phyloP scores from a whole-genome alignment of 2,888 invertebrate genomes.

The Portevinia maculata region DNA sequence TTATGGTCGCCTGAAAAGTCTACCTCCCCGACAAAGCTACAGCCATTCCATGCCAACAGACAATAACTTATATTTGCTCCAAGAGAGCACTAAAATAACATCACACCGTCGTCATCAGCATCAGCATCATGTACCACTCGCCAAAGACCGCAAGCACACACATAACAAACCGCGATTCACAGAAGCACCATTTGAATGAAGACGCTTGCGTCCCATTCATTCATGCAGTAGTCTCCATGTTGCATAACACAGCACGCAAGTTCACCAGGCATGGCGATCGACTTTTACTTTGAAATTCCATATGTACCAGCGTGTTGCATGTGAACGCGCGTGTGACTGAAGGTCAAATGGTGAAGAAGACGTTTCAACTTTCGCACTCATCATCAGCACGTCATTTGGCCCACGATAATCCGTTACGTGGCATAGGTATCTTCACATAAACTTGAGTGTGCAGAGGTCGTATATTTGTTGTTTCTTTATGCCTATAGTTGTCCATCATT shows the following conservation, averaged over 20 bases:
- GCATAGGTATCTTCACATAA: slow-evolving; percentile 12
- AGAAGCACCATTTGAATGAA: slow-evolving; percentile 62
- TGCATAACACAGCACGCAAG: slow-evolving; percentile 68
- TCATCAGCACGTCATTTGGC: slow-evolving; percentile 54
- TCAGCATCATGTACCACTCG: slow-evolving; percentile 18
- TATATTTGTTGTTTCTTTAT: not conserved
- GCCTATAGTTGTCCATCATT: slow-evolving; percentile 5
- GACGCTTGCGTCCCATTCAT: slow-evolving; percentile 61
- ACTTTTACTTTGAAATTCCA: slow-evolving; percentile 72
- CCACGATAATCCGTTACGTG: slow-evolving; percentile 36
- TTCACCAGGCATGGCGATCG: slow-evolving; percentile 70
- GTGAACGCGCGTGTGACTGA: slow-evolving; percentile 60
- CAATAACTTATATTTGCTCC: slow-evolving; percentile 72
- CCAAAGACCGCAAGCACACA: slow-evolving; percentile 11
- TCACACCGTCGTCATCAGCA: slow-evolving; percentile 17
- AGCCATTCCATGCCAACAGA: slow-evolving; percentile 70
- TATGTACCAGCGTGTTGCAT: slow-evolving; percentile 24
- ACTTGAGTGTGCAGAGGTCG: slow-evolving; percentile 18
- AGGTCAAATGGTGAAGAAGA: slow-evolving; percentile 60
- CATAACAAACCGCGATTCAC: slow-evolving; percentile 33
- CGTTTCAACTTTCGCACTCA: slow-evolving; percentile 43
- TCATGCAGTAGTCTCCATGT: slow-evolving; percentile 13
- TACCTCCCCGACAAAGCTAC: slow-evolving; percentile 33
- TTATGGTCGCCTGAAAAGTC: slow-evolving; percentile 53
- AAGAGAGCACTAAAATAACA: slow-evolving; percentile 42